Evolutionary conservation across 2,113 vertebrate species (phyloP), one percentile per base, ranked within the genome.

Genomic region (Herpailurus yagouaroundi): DNA sequence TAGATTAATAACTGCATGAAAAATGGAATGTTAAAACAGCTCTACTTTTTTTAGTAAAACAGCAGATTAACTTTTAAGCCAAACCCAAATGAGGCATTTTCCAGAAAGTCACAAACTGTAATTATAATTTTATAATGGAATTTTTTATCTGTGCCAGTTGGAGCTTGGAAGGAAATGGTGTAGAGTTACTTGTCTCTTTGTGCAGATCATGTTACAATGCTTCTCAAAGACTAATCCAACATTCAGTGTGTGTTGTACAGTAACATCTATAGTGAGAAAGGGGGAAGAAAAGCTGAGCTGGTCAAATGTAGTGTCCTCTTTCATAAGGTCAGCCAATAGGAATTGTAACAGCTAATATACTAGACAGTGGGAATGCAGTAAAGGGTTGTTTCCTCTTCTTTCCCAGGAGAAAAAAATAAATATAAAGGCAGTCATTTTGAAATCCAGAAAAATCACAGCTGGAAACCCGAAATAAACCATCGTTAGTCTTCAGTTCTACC

Each of bases 371-470:
- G 98, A 99, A 99, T 98, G 92, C 88, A 98, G 77, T 45, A 91
- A 29, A 97, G 84, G 94, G 90, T 55, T 98, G 88, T 98, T 99
- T 98, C 97, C 97, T 98, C 98, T 98, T 97, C 97, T 98, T 96
- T 99, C 98, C 99, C 98, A 98, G 96, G 98, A 99, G 98, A 97
- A 98, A 98, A 98, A 96, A 95, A 98, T 97, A 98, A 98, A 99
- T 99, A 98, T 82, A 97, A 98, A 98, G 96, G 23, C 80, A 97
- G 85, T 64, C 91, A 74, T 98, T 98, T 95, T 98, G 98, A 98
- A 98, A 98, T 97, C 95, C 96, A 96, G 98, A 98, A 98, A 97
- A 98, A 92, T 98, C 98, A 98, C 98, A 99, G 97, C 95, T 98
- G 97, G 97, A 98, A 87, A 97, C 96, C n/a, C 60, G 66, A 97